Percentiles rank a stretch among this genome's conserved stretches.
phyloP scores from a whole-genome alignment of 2,113 vertebrate species.

The Dolichallabes microphthalmus region DNA sequence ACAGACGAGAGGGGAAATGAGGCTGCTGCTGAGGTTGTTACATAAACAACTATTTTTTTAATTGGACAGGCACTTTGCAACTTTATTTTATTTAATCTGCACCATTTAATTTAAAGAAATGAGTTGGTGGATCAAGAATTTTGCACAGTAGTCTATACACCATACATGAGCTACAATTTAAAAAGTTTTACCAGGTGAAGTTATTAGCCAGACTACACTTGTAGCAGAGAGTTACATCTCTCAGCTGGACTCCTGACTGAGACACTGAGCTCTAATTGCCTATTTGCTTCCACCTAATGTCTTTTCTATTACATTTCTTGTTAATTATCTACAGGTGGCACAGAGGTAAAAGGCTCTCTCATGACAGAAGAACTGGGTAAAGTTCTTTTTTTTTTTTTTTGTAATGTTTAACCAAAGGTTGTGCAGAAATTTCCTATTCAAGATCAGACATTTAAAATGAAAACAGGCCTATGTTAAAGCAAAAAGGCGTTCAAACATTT shows the following conservation, averaged over 20 bases:
- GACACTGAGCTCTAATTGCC: constrained; percentile 22
- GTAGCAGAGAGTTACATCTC: constrained; percentile 9
- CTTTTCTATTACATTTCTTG: neutral
- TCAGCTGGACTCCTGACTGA: constrained; percentile 22
- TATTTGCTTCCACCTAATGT: constrained; percentile 29
- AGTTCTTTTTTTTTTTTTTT: neutral
- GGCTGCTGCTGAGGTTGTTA: too few species aligned
- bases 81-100: too few species aligned
- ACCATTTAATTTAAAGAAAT: too few species aligned
- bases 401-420: neutral
- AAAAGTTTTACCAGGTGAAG: neutral
- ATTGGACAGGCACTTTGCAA: too few species aligned
- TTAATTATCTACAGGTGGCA: neutral
- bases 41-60: too few species aligned
- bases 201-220: constrained; percentile 9
- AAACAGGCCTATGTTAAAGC: neutral
- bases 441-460: neutral
- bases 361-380: neutral
- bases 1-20: too few species aligned
- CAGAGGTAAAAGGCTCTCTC: neutral
- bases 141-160: neutral
- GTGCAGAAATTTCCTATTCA: neutral
- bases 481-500: neutral
- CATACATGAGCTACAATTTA: neutral
- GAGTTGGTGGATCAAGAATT: too few species aligned